Evolutionary conservation across 1,140 invertebrate genomes (phyloP).

Genomic region (Cyclina sinensis): DNA sequence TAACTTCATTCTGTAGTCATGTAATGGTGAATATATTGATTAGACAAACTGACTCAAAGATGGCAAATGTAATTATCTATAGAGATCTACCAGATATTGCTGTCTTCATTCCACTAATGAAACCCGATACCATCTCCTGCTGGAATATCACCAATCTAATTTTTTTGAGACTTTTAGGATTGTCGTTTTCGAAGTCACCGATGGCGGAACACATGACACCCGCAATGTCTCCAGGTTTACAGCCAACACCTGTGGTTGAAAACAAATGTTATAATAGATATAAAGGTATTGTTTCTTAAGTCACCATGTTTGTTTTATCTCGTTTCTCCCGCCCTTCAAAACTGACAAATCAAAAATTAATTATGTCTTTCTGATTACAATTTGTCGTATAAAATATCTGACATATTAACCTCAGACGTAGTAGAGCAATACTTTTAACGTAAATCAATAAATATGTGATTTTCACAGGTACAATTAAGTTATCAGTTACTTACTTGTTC

Average conservation of each 20-base stretch:
- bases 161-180: neutral
- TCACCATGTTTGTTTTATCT: no score
- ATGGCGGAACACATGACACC: neutral
- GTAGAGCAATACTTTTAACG: neutral
- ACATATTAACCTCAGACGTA: no score
- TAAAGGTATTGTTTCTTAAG: no score
- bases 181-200: neutral
- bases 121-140: conserved; percentile 30
- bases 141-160: conserved; percentile 41
- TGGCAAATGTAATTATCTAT: neutral
- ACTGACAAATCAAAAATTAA: neutral
- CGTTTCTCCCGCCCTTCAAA: no score
- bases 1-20: neutral
- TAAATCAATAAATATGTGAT: neutral
- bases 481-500: conserved; percentile 23
- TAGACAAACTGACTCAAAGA: neutral
- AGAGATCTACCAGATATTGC: neutral
- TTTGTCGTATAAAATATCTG: neutral
- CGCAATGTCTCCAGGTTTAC: neutral
- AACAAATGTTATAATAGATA: neutral
- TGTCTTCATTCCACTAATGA: neutral
- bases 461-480: neutral
- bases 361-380: neutral
- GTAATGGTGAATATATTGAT: neutral
- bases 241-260: conserved; percentile 7